Evolutionary conservation across 1,140 invertebrate genomes (phyloP).

Genomic region (Agraylea sexmaculata): DNA sequence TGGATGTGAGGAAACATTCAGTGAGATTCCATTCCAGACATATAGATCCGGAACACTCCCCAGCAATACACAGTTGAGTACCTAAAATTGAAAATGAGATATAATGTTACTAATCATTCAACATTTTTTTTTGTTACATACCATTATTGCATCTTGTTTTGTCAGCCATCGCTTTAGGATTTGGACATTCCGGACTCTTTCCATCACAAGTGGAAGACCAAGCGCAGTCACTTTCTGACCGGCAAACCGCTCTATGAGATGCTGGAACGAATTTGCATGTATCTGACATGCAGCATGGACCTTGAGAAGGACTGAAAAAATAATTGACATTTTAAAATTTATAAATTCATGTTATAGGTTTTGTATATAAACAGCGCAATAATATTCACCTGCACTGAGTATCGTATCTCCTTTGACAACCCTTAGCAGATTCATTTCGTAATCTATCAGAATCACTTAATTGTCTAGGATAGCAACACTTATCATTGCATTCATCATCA

Average conservation of each 20-base stretch:
- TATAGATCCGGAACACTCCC: conserved; percentile 91
- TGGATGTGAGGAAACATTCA: conserved; percentile 92
- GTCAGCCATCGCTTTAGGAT: conserved; percentile 60
- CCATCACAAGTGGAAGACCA: conserved; percentile 77
- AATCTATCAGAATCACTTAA: conserved; percentile 56
- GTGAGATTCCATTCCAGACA: conserved; percentile 89
- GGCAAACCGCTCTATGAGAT: conserved; percentile 57
- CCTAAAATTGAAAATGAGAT: conserved; percentile 25
- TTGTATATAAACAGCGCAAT: conserved; percentile 8
- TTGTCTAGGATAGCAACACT: conserved; percentile 85
- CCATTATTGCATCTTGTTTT: conserved; percentile 78
- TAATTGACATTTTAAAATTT: conserved; percentile 11
- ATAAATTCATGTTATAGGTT: background rate
- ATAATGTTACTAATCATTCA: background rate
- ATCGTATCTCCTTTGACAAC: conserved; percentile 63
- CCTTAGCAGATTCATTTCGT: conserved; percentile 59
- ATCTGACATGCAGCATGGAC: conserved; percentile 81
- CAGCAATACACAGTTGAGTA: conserved; percentile 79
- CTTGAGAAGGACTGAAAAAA: conserved; percentile 79
- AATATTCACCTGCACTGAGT: conserved; percentile 65
- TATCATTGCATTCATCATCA: conserved; percentile 81
- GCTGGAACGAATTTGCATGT: conserved; percentile 68
- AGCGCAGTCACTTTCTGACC: conserved; percentile 80
- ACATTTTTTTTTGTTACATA: conserved; percentile 37
- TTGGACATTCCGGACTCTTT: conserved; percentile 73